Base-by-base conservation (phyloP, 2,888 invertebrate genomes). In the Cephalotes varians region DNA sequence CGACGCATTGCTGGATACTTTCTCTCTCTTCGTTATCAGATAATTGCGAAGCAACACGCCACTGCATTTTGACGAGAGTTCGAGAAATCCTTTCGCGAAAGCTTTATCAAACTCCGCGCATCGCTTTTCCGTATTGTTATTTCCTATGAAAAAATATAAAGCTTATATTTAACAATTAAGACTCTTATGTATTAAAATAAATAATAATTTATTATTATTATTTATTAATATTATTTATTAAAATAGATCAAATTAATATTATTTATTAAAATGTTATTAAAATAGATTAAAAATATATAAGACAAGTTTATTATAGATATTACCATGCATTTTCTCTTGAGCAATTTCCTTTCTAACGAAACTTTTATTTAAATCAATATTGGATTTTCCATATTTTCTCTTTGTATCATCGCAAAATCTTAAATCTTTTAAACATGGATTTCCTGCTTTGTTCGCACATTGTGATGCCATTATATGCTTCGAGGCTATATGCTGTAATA, bases 351-450 rank as follows among this genome's bases (percentile, higher is more conserved):
- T 73, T 37, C 28, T 58, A 60, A 0, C 4, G 18, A 4, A 9
- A 54, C 34, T 51, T 25, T 65, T 51, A 31, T 21, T 40, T 37
- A 65, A 21, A 28, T 51, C n/a, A 51, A 1, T n/a, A 31, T 65
- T 54, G 31, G 40, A 9, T 51, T 67, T n/a, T 9, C 28, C 58
- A 64, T 40, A 85, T 74, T 87, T 87, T 9, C 51, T 76, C 34
- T 65, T 73, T 12, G 51, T 71, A 62, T 87, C 73, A 47, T 60
- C 69, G 25, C 65, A 37, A 37, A 87, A 69, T 72, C 85, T 85
- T 62, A 89, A 83, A n/a, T n/a, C n/a, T 82, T 89, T 90, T 18
- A 89, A 83, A 37, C 82, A 85, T 2, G 86, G 82, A 56, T 83
- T 88, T 54, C 81, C 88, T 80, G 44, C 58, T 28, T 62, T 64